Percentiles rank a stretch among this genome's conserved stretches.
Evolutionary conservation across 2,797 vertebrate species (phyloP).

Genomic region (Aulostomus chinensis): DNA sequence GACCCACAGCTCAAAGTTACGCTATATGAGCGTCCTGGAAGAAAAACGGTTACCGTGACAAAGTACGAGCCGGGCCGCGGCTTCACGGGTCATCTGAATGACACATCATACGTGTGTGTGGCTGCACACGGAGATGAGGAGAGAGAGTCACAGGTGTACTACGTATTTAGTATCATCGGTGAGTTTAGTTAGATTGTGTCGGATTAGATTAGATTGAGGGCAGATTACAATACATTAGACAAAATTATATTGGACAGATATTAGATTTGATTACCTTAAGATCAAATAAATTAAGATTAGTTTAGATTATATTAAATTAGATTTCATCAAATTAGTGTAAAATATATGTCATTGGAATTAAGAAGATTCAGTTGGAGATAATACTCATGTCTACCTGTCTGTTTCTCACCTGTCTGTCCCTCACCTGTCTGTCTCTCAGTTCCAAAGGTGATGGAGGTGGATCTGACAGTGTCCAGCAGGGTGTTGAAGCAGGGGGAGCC

Average conservation of each 20-base stretch:
- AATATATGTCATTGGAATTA: no score
- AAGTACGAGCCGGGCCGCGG: constrained; percentile 81
- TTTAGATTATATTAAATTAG: neutral
- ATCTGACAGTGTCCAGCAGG: constrained; percentile 77
- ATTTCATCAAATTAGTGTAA: neutral
- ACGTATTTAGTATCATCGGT: constrained; percentile 87
- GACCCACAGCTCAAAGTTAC: constrained; percentile 83
- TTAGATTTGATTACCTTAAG: neutral
- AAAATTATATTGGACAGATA: no score
- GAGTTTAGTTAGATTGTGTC: constrained; percentile 20
- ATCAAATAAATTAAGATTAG: no score
- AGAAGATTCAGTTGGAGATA: no score
- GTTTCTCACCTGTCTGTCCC: neutral
- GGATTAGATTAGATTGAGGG: no score
- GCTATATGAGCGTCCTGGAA: constrained; percentile 78
- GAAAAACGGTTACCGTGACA: constrained; percentile 45
- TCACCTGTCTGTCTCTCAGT: constrained; percentile 42
- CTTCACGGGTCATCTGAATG: constrained; percentile 86
- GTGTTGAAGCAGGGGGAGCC: constrained; percentile 84
- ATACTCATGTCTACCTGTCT: neutral
- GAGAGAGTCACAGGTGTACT: constrained; percentile 82
- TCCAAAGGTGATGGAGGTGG: constrained; percentile 65
- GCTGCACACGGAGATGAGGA: constrained; percentile 71
- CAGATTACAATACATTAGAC: no score
- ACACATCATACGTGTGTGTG: constrained; percentile 85